Base-by-base conservation (phyloP, 2,888 invertebrate species). In the Orthonychiurus folsomi region DNA sequence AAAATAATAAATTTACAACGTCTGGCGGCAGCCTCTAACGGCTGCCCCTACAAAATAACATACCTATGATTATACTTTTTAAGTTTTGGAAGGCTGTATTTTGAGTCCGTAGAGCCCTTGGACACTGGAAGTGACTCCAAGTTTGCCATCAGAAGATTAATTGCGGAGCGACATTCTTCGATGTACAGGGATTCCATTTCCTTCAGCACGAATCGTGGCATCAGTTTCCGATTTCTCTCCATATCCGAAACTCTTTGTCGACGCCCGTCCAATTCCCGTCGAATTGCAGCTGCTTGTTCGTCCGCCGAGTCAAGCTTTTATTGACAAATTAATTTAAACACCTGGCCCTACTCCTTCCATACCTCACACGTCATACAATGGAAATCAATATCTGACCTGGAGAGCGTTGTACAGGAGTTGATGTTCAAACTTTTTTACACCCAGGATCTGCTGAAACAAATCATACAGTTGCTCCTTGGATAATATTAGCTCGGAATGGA, bases 101-200 rank as follows among this genome's bases (percentile, higher is more conserved):
- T 95, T 77, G 93, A 92, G 80, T 95, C 94, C 77, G 93, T 91
- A 74, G 93, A 92, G 75, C 96, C 95, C 80, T 97, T 96, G 66
- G 96, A 94, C 69, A 99, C 97, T 55, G 99, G 99, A 69, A 99
- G 85, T 63, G 95, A 95, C 83, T 99, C 99, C 79, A 99, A 83
- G 83, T 99, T 99, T 69, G 93, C 92, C 93, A 99, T 99, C 75
- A 99, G 83, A 74, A 94, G 84, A 80, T 96, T 97, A 79, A 99
- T 96, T 71, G 95, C 93, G 65, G 95, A 88, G 80, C 95, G 93
- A 76, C 95, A 81, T 80, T 99, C 99, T 82, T 99, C 99, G 76
- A 97, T 89, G 82, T 95, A 99, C 76, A 99, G 84, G 60, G 93
- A 93, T 81, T 99, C 99, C 99, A 99, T 99, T 82, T 99, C 99